A percentile compares a stretch with the other conserved stretches of the same genome.
Conservation (phyloP, 2,888 invertebrate genomes). For the Fragum whitleyi region DNA sequence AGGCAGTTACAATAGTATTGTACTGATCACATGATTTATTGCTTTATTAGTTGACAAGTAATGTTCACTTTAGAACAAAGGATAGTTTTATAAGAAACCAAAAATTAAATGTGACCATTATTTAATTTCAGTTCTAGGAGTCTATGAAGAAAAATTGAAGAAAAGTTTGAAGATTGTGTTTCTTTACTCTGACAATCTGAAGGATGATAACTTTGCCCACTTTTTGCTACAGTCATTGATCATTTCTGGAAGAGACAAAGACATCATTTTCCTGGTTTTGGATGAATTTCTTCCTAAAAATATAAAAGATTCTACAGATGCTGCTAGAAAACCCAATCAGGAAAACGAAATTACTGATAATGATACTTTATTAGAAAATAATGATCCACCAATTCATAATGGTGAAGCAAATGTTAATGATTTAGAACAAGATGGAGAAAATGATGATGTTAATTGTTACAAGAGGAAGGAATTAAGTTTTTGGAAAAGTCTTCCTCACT, state of each 20-base stretch:
- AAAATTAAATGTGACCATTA: no score
- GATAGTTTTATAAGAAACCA: no score
- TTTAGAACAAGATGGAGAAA: background rate
- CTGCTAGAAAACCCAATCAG: background rate
- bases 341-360: background rate
- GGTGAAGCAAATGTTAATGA: background rate
- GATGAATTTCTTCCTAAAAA: conserved; percentile 16
- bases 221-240: conserved; percentile 3
- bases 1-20: no score
- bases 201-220: background rate
- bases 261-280: conserved; percentile 14
- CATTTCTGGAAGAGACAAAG: background rate
- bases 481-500: conserved; percentile 18
- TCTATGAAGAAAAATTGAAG: background rate
- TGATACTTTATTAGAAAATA: background rate
- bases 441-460: no score
- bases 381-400: background rate
- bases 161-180: background rate
- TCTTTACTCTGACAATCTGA: conserved; percentile 7
- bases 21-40: no score
- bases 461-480: conserved; percentile 18
- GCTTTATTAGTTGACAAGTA: no score
- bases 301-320: background rate
- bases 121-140: background rate
- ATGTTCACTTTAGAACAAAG: no score